phyloP scores from a whole-genome alignment of 2,888 invertebrate genomes.

The Xylota sylvarum region DNA sequence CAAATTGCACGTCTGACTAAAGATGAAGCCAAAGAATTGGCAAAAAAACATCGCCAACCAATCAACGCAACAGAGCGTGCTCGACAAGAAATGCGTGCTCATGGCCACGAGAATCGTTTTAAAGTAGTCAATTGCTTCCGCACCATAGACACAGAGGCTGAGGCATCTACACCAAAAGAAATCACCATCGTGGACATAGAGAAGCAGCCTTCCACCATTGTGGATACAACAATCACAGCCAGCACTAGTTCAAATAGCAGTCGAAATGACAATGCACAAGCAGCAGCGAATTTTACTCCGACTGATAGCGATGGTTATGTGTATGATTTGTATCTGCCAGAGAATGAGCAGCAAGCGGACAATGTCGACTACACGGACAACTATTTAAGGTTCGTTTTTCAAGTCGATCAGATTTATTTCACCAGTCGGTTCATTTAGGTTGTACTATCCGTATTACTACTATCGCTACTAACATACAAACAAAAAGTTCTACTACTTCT shows the following conservation, averaged over 20 bases:
- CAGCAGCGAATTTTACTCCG: conserved; percentile 72
- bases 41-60: conserved; percentile 85
- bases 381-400: conserved; percentile 84
- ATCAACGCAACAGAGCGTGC: conserved; percentile 85
- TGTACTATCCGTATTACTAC: conserved; percentile 85
- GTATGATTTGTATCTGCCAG: conserved; percentile 88
- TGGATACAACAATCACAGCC: conserved; percentile 26
- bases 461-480: conserved; percentile 81
- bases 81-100: conserved; percentile 85
- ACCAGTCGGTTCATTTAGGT: conserved; percentile 83
- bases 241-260: conserved; percentile 51
- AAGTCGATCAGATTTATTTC: conserved; percentile 83
- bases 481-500: conserved; percentile 65
- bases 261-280: background rate
- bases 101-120: conserved; percentile 86
- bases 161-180: conserved; percentile 71
- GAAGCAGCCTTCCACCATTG: conserved; percentile 78
- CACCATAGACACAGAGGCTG: conserved; percentile 80
- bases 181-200: conserved; percentile 88
- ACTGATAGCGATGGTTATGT: conserved; percentile 85
- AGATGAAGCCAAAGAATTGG: conserved; percentile 85
- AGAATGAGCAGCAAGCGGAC: conserved; percentile 85
- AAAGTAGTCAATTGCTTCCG: conserved; percentile 87
- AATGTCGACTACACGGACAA: conserved; percentile 84
- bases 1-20: conserved; percentile 85